These are phyloP conservation scores for Phocides pigmalion DNA, from an alignment of 1,140 invertebrate genomes.

Conservation along the genomic window DNA sequence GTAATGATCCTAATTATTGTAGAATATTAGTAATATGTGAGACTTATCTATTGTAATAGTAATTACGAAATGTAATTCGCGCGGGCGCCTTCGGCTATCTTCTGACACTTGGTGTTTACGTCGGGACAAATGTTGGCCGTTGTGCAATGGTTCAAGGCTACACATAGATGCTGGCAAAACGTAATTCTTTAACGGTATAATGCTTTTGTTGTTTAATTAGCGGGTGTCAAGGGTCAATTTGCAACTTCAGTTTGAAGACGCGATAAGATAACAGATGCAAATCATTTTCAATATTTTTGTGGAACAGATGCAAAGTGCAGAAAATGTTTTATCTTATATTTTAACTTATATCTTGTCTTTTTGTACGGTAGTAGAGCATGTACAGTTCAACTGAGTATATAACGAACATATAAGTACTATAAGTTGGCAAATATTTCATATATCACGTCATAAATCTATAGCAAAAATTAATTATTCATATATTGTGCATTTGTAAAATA, in stretches of 20 bases:
- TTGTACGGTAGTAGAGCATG: too few relatives aligned
- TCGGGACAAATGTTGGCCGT: slow-evolving; percentile 55
- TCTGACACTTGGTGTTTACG: slow-evolving; percentile 40
- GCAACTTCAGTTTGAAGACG: slow-evolving; percentile 1
- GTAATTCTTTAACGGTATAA: slow-evolving; percentile 15
- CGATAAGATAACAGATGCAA: not conserved
- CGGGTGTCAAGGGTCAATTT: slow-evolving; percentile 11
- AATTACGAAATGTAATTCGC: slow-evolving; percentile 45
- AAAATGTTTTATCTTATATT: too few relatives aligned
- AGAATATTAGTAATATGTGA: not conserved
- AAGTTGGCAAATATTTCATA: too few relatives aligned
- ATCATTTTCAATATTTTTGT: not conserved
- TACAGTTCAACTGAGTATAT: too few relatives aligned
- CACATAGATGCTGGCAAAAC: slow-evolving; percentile 33
- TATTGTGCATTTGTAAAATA: too few relatives aligned
- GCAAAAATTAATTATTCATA: too few relatives aligned
- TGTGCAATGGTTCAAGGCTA: slow-evolving; percentile 68
- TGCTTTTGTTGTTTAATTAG: slow-evolving; percentile 29
- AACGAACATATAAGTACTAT: too few relatives aligned
- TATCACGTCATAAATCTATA: too few relatives aligned
- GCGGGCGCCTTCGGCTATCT: slow-evolving; percentile 27
- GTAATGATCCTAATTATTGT: slow-evolving; percentile 37
- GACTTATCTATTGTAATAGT: not conserved
- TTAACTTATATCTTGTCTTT: too few relatives aligned
- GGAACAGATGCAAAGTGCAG: not conserved